phyloP scores from a whole-genome alignment of 1,140 invertebrate species.

The Heterodera schachtii region DNA sequence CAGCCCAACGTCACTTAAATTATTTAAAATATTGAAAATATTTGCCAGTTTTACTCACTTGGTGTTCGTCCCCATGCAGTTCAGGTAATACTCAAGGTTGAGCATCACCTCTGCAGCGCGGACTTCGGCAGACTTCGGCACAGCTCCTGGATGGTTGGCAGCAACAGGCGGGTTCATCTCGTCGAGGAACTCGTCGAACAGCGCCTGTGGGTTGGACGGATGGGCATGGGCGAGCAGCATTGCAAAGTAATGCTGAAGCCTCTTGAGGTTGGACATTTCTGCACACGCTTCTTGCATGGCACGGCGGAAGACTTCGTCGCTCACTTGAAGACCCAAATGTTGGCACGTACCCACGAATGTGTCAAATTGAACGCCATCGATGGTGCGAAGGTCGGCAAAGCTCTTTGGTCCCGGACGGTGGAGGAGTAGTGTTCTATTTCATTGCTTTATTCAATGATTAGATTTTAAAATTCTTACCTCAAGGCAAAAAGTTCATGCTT shows the following conservation, averaged over 20 bases:
- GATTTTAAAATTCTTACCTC: background rate
- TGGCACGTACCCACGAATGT: background rate
- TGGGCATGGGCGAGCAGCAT: background rate
- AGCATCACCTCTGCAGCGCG: background rate
- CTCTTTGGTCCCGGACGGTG: background rate
- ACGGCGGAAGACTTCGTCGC: background rate
- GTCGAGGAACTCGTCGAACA: background rate
- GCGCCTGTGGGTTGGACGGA: background rate
- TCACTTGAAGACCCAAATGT: background rate
- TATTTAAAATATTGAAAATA: background rate
- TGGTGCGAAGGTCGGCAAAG: background rate
- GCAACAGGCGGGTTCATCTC: background rate
- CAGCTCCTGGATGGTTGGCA: background rate
- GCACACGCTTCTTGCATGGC: background rate
- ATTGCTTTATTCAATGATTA: background rate
- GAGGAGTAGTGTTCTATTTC: background rate
- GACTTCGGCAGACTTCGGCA: background rate
- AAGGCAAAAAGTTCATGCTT: background rate
- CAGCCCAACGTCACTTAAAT: slow-evolving; percentile 1
- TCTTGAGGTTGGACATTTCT: background rate
- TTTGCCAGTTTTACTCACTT: background rate
- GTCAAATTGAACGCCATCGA: background rate
- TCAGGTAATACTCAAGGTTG: background rate
- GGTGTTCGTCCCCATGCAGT: background rate
- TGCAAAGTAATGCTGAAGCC: background rate